A percentile compares a stretch with the other conserved stretches of the same genome.
These are phyloP conservation scores for Petrocephalus microphthalmus DNA, from an alignment of 2,113 vertebrate genomes.

Conservation along the genomic window DNA sequence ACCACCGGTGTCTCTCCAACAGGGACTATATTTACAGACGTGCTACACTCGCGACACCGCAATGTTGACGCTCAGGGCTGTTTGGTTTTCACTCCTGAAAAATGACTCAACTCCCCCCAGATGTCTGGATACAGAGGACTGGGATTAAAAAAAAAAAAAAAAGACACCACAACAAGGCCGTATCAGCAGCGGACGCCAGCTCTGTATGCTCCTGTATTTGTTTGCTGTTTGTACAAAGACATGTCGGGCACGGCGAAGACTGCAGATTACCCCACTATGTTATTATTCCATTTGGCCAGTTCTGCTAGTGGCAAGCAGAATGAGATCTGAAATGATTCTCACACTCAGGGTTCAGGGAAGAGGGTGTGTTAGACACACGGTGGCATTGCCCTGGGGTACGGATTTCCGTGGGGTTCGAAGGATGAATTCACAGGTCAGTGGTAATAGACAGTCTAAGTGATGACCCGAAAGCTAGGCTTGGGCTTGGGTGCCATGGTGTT, in stretches of 20 bases:
- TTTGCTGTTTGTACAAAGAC: not conserved
- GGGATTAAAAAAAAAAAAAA: not conserved
- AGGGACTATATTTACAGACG: slow-evolving; percentile 28
- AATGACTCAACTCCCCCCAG: not conserved
- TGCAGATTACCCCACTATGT: not conserved
- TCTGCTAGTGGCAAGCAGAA: not conserved
- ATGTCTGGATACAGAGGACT: not conserved
- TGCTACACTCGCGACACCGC: slow-evolving; percentile 22
- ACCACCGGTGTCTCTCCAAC: slow-evolving; percentile 16
- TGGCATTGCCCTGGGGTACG: too few species aligned
- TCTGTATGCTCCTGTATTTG: not conserved
- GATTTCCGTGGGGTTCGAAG: not conserved
- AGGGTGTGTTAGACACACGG: too few species aligned
- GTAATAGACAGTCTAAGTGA: too few species aligned
- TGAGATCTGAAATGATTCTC: not conserved
- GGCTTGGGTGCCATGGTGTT: not conserved
- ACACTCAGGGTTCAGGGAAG: not conserved
- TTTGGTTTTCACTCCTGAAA: not conserved
- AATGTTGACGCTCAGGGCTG: slow-evolving; percentile 3
- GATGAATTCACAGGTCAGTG: not conserved
- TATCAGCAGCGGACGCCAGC: not conserved
- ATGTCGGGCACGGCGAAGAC: not conserved
- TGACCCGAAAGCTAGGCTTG: not conserved
- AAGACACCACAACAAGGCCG: not conserved
- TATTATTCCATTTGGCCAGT: not conserved